phyloP scores from a whole-genome alignment of 2,113 vertebrate genomes.

The Solea solea region DNA sequence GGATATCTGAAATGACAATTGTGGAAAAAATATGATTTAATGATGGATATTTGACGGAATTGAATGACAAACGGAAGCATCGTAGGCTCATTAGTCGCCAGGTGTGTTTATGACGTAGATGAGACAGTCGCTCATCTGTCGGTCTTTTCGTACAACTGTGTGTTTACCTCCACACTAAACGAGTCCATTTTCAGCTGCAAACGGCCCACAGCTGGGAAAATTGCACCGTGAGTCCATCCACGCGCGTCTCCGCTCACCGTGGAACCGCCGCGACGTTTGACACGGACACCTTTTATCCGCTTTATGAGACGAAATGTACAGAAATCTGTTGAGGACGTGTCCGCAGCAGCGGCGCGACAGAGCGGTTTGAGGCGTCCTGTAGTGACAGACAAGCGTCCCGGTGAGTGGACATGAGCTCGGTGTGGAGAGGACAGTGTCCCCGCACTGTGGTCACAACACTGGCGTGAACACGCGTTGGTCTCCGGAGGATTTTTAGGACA shows the following conservation, averaged over 20 bases:
- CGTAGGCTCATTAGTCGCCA: too few species aligned
- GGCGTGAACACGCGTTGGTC: rapidly evolving
- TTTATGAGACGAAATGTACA: conserved; percentile 11
- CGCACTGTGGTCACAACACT: too few species aligned
- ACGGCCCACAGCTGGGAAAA: background rate
- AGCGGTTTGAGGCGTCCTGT: background rate
- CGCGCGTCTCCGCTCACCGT: background rate
- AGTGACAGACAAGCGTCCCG: rapidly evolving
- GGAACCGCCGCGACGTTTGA: rapidly evolving
- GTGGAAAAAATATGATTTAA: too few species aligned
- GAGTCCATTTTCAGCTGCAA: background rate
- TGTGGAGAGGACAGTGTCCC: rapidly evolving
- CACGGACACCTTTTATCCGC: rapidly evolving
- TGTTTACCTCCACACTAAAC: background rate
- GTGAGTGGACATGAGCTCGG: background rate
- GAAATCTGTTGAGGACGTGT: background rate
- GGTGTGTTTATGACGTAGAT: too few species aligned
- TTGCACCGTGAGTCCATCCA: background rate
- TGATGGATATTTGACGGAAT: too few species aligned
- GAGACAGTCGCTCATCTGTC: too few species aligned
- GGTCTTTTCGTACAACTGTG: background rate
- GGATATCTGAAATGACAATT: too few species aligned
- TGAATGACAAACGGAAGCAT: too few species aligned
- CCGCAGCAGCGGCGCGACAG: background rate
- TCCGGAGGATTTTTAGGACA: background rate